Percentiles rank a stretch among this genome's conserved stretches.
Evolutionary conservation across 35 echinoderm and acorn worm species (phyloP).

Genomic region (Holothuria glaberrima): DNA sequence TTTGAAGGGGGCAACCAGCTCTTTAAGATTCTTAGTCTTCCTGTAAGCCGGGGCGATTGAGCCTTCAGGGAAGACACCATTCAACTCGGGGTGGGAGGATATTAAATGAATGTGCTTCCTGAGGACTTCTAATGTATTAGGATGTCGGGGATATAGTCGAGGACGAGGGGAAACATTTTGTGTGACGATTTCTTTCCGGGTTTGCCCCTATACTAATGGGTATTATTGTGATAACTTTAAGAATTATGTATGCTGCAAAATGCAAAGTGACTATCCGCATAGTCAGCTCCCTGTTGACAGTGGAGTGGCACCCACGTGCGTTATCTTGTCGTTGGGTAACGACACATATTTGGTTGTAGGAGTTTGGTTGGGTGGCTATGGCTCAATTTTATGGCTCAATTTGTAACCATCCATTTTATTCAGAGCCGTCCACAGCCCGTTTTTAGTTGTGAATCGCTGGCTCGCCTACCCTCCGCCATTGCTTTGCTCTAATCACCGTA

Average conservation of each 20-base stretch:
- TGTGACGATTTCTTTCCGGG: background rate
- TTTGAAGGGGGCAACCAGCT: constrained; percentile 7
- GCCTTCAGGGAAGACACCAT: constrained; percentile 30
- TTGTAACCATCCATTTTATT: constrained; percentile 1
- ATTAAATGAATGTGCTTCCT: constrained; percentile 29
- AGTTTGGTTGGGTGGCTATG: background rate
- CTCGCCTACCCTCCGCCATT: background rate
- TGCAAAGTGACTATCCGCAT: background rate
- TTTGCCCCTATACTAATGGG: background rate
- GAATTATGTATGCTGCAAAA: background rate
- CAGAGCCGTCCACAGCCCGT: background rate
- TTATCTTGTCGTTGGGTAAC: constrained; percentile 13
- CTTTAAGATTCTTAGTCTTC: constrained; percentile 19
- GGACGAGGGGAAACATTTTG: constrained; percentile 26
- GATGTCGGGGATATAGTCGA: constrained; percentile 18
- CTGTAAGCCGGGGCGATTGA: background rate
- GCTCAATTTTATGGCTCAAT: background rate
- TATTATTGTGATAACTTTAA: background rate
- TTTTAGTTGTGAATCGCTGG: background rate
- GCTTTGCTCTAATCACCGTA: constrained; percentile 11
- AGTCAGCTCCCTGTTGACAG: constrained; percentile 9
- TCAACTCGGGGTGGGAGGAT: constrained; percentile 27
- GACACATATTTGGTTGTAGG: background rate
- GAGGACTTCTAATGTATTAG: constrained; percentile 11
- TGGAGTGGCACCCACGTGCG: background rate